Evolutionary conservation across 2,888 invertebrate species (phyloP), one percentile per base, ranked within the genome.

Genomic region (Crepidodera aurea): DNA sequence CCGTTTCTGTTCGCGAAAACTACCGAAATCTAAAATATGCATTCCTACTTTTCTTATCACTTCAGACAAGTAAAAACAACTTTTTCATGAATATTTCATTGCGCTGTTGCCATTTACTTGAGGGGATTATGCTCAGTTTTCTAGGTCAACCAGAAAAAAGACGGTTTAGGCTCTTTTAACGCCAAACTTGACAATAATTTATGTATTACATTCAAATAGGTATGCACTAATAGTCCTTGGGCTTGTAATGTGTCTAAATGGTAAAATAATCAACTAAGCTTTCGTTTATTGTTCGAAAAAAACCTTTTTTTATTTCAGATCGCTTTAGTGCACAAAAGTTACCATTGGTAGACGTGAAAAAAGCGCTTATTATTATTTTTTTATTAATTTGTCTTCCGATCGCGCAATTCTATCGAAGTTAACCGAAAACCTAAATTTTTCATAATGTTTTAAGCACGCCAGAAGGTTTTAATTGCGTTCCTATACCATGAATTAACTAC

Each of bases 11-110:
- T 3, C 3, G 18, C 19, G 42, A 42, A 42, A 42, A 4, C 42
- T 42, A 42, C 42, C 3, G 6, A 42, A 29, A 29, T 29, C 29
- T 29, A 13, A 13, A 53, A 53, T 53, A 40, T 42, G 27, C 40
- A 40, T 25, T 39, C 19, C 19, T 27, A 16, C 29, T 50, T 32
- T 37, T 37, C 37, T 29, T 37, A 51, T 53, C 53, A 32, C n/a
- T 53, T 27, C 29, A n/a, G 32, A 25, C 40, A 13, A 44, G 29
- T 29, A 44, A 44, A 44, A 54, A 44, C 42, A 18, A 44, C 54
- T 42, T 42, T 51, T 42, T 12, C 32, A 46, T 55, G 55, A 55
- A 55, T 55, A 46, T 55, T 55, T 55, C 55, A 55, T 55, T 32
- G 34, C 19, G 5, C 10, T 46, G 44, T 46, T 12, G 46, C 32